Conservation (phyloP, 2,113 vertebrate genomes). For the Phaetusa simplex region DNA sequence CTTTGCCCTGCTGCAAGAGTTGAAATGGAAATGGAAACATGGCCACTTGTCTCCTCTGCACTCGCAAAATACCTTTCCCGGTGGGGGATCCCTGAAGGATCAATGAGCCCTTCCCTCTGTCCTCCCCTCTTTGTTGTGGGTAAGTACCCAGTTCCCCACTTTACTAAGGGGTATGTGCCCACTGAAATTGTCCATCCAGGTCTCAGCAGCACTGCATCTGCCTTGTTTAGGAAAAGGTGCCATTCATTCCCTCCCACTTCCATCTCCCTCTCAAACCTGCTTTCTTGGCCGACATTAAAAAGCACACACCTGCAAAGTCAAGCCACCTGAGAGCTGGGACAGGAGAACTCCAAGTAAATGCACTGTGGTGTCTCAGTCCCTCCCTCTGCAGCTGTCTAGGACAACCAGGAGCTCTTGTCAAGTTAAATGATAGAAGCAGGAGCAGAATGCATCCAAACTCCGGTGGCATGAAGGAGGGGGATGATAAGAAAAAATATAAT, state of each 20-base stretch:
- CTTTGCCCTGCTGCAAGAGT: background rate
- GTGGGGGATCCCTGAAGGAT: background rate
- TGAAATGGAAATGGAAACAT: background rate
- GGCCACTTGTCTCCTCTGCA: background rate
- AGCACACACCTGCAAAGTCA: background rate
- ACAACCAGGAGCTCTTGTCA: background rate
- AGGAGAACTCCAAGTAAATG: background rate
- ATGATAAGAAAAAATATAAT: background rate
- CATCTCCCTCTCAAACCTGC: background rate
- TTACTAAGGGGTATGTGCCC: background rate
- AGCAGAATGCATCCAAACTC: background rate
- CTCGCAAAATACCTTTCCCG: background rate
- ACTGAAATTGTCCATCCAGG: background rate
- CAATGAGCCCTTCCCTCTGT: background rate
- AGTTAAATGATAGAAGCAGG: background rate
- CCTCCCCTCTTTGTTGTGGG: background rate
- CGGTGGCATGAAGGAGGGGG: background rate
- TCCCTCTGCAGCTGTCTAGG: background rate
- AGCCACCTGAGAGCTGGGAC: background rate
- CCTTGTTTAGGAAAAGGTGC: background rate
- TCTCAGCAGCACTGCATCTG: background rate
- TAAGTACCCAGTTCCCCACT: no score
- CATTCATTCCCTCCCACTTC: background rate
- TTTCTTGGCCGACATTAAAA: background rate
- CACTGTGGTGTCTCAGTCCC: accelerated